These are phyloP conservation scores for Thalpophila matura DNA, from an alignment of 2,888 invertebrate species.

Conservation along the genomic window DNA sequence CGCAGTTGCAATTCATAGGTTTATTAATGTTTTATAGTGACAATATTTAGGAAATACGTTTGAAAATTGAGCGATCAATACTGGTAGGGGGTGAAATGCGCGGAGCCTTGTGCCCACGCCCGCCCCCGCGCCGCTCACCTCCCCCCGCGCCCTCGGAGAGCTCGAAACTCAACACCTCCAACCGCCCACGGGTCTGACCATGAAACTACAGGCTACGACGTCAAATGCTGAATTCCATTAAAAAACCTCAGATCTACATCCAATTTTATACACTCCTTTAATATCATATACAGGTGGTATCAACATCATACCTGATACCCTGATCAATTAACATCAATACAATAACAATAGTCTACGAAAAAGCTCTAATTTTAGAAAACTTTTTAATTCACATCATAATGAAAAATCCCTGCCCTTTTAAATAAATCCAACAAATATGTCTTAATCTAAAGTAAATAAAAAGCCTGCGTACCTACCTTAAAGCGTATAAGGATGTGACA, in stretches of 20 bases:
- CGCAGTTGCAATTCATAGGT: slow-evolving; percentile 31
- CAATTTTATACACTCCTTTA: background rate
- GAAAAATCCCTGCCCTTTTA: background rate
- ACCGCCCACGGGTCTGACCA: slow-evolving; percentile 80
- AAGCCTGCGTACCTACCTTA: slow-evolving; percentile 56
- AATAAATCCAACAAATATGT: background rate
- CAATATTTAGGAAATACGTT: slow-evolving; percentile 83
- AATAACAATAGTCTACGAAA: background rate
- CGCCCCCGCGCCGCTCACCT: slow-evolving; percentile 68
- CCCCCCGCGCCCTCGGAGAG: slow-evolving; percentile 65
- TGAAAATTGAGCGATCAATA: slow-evolving; percentile 88
- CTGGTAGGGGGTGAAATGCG: slow-evolving; percentile 78
- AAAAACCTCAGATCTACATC: background rate
- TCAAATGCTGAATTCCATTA: slow-evolving; percentile 41
- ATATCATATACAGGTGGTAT: background rate
- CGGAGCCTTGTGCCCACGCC: slow-evolving; percentile 78
- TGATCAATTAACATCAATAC: background rate
- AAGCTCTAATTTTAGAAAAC: slow-evolving; percentile 3
- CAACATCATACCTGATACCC: too few relatives aligned
- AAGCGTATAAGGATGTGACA: slow-evolving; percentile 36
- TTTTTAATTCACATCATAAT: background rate
- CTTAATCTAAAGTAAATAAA: slow-evolving; percentile 1
- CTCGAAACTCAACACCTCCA: slow-evolving; percentile 78
- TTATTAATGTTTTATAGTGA: slow-evolving; percentile 68
- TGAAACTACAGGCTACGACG: slow-evolving; percentile 68